Base-by-base conservation (phyloP, 1,140 invertebrate species). In the Chlorops oryzae region DNA sequence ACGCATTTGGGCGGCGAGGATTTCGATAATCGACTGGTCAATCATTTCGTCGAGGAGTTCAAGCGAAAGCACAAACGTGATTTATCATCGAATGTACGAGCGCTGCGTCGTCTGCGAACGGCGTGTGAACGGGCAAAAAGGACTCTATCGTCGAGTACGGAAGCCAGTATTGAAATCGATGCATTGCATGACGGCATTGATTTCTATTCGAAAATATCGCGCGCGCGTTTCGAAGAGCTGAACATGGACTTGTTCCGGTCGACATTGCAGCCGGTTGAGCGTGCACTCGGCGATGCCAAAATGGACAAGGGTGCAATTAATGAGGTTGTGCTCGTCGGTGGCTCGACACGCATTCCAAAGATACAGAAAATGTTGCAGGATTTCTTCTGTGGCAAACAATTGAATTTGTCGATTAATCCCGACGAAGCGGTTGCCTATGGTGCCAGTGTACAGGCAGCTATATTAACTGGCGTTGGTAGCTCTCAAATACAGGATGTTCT, bases 221-320 rank as follows among this genome's bases (percentile, higher is more conserved):
- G 90, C 57, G 90, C 90, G 2, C 76, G 86, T 37, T 92, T 91
- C 65, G 90, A 93, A 74, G 90, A 93, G 70, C 71, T 96, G 10
- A 88, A 87, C 65, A 83, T 86, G 55, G 92, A 95, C 75, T 77
- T 95, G 27, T 86, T 86, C 66, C 73, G 81, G 38, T 74, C 77
- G 1, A 88, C 86, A 1, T 61, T 89, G 41, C 75, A 77, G 24
- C 86, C 86, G 0, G 84, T 88, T 7, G 85, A 88, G 56, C 87
- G 68, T 73, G 84, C 81, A 17, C 59, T 91, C 37, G 76, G 76
- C 50, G 87, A 90, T 73, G 85, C 87, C 44, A 85, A 86, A 65
- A 62, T 89, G 53, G 85, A 88, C 56, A 90, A 86, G 52, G 75
- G 73, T 48, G 71, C 77, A 54, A 81, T 83, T 50, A 74, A 83